phyloP scores from a whole-genome alignment of 1,140 invertebrate genomes.

The Chelonus insularis region DNA sequence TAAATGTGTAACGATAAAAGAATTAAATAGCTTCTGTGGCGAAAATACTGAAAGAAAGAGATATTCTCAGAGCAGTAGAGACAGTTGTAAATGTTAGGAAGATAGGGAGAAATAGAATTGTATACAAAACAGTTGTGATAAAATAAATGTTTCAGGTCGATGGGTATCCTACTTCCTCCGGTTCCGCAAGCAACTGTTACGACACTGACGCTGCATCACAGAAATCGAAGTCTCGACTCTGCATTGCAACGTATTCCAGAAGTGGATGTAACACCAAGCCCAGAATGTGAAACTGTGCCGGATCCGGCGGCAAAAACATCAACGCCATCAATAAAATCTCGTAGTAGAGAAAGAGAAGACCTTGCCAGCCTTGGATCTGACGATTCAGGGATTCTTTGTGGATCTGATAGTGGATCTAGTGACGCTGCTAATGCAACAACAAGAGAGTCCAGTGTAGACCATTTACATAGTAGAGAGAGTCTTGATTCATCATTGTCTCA shows the following conservation, averaged over 20 bases:
- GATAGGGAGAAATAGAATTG: neutral
- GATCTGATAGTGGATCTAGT: conserved; percentile 65
- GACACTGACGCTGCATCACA: conserved; percentile 73
- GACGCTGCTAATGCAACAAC: conserved; percentile 53
- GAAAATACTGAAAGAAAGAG: too few relatives aligned
- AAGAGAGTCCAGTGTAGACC: conserved; percentile 57
- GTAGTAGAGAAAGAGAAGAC: conserved; percentile 64
- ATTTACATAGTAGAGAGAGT: conserved; percentile 66
- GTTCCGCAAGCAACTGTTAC: conserved; percentile 65
- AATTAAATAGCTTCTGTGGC: too few relatives aligned
- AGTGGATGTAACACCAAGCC: conserved; percentile 78
- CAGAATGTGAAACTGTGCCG: conserved; percentile 68
- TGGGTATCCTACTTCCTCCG: conserved; percentile 76
- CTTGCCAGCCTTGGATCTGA: conserved; percentile 79
- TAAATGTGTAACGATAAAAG: too few relatives aligned
- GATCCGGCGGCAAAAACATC: conserved; percentile 42
- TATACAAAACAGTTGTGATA: neutral
- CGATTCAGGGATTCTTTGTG: conserved; percentile 82
- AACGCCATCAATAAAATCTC: conserved; percentile 40
- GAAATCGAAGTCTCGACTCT: conserved; percentile 86
- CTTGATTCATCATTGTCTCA: conserved; percentile 68
- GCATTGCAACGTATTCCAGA: conserved; percentile 84
- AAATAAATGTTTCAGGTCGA: conserved; percentile 64
- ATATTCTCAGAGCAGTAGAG: too few relatives aligned
- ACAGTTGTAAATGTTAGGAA: too few relatives aligned